These are phyloP conservation scores for Cherax quadricarinatus DNA, from an alignment of 1,140 invertebrate genomes.

Conservation along the genomic window DNA sequence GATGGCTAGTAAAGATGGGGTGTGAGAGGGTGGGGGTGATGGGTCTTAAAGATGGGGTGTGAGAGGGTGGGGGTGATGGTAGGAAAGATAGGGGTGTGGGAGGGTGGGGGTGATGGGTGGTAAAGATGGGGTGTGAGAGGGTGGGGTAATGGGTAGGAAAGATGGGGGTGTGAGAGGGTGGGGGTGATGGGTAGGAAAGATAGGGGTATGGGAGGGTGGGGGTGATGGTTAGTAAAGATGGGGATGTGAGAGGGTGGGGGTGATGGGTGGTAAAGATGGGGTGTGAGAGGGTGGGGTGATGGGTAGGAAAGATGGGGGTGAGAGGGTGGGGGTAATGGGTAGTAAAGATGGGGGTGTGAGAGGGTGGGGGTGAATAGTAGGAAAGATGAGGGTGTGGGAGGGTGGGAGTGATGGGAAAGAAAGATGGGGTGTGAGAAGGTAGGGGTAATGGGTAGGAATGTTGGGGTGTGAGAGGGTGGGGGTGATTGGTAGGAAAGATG, in stretches of 20 bases:
- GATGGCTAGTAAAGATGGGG: not conserved
- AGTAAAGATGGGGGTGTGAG: too few relatives aligned
- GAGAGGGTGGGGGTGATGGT: too few relatives aligned
- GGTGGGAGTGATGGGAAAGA: too few relatives aligned
- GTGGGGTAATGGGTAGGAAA: not conserved
- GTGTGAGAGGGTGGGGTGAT: too few relatives aligned
- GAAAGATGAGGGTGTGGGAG: too few relatives aligned
- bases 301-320: too few relatives aligned
- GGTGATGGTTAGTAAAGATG: not conserved
- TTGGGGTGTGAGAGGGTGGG: too few relatives aligned
- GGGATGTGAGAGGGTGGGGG: not conserved
- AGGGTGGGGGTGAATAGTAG: too few relatives aligned
- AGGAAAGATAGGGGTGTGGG: not conserved
- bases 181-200: not conserved
- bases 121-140: not conserved
- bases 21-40: not conserved
- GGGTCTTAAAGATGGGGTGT: not conserved
- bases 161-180: not conserved
- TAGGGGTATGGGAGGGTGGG: too few relatives aligned
- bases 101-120: not conserved
- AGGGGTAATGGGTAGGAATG: too few relatives aligned
- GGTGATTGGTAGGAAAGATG: too few relatives aligned
- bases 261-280: not conserved
- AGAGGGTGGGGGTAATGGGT: too few relatives aligned
- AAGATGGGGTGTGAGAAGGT: not conserved